These are phyloP conservation scores for Crenichthys baileyi DNA, from an alignment of 2,797 vertebrate species.

Conservation along the genomic window DNA sequence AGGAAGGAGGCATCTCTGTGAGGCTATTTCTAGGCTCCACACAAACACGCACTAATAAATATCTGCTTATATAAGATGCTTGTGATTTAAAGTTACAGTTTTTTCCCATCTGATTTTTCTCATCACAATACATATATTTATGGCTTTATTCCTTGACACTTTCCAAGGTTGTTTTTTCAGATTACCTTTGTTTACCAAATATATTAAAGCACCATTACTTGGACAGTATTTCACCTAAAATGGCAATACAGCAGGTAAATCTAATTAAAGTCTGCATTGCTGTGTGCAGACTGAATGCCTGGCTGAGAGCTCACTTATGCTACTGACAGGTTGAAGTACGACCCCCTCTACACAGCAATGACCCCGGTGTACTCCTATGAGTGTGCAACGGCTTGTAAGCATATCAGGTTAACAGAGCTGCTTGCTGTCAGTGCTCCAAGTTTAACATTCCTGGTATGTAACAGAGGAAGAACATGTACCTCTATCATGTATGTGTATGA, in stretches of 20 bases:
- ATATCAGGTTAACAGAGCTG: slow-evolving; percentile 48
- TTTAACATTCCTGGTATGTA: slow-evolving; percentile 46
- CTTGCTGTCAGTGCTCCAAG: slow-evolving; percentile 27
- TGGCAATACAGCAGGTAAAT: not conserved
- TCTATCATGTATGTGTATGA: not conserved
- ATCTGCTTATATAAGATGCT: slow-evolving; percentile 25
- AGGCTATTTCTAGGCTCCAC: slow-evolving; percentile 66
- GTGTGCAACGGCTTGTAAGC: slow-evolving; percentile 27
- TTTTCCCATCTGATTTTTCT: not conserved
- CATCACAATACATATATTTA: not conserved
- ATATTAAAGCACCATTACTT: not conserved
- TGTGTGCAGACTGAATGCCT: slow-evolving; percentile 19
- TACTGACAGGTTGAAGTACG: slow-evolving; percentile 47
- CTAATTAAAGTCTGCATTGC: not conserved
- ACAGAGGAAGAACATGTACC: slow-evolving; percentile 35
- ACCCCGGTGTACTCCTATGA: slow-evolving; percentile 9
- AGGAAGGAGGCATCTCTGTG: slow-evolving; percentile 45
- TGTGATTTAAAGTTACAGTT: not conserved
- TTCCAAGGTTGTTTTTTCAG: not conserved
- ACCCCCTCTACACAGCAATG: slow-evolving; percentile 26
- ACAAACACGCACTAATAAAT: slow-evolving; percentile 15
- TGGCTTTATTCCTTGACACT: not conserved
- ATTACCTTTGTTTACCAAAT: not conserved
- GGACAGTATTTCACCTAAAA: not conserved
- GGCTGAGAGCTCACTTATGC: slow-evolving; percentile 43